Evolutionary conservation across 2,113 vertebrate species (phyloP).

Genomic region (Aptenodytes forsteri): DNA sequence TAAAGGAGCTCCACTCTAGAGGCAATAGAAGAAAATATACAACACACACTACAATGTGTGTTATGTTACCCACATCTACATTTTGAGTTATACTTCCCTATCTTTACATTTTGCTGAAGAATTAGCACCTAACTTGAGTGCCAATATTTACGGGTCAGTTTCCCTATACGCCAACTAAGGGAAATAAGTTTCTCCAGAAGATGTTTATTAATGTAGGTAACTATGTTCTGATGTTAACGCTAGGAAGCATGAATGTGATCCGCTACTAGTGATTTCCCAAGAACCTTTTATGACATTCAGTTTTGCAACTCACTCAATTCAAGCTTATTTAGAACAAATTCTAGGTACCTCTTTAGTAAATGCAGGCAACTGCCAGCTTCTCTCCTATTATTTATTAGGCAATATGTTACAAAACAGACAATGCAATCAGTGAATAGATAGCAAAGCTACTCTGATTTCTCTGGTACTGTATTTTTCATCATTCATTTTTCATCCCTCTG

Average conservation of each 20-base stretch:
- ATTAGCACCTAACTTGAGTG: not conserved
- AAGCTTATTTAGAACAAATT: not conserved
- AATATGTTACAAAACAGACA: not conserved
- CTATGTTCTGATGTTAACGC: not conserved
- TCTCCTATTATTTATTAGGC: not conserved
- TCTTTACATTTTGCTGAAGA: not conserved
- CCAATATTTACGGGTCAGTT: not conserved
- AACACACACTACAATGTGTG: fast-evolving
- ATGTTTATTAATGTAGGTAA: not conserved
- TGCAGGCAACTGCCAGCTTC: not conserved
- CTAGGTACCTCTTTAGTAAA: not conserved
- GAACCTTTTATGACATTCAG: not conserved
- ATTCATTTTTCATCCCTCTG: not conserved
- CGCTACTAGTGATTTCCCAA: not conserved
- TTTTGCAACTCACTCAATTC: not conserved
- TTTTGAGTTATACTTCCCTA: not conserved
- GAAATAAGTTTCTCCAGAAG: not conserved
- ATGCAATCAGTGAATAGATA: not conserved
- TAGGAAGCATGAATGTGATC: not conserved
- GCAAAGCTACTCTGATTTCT: not conserved
- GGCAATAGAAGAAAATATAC: not conserved
- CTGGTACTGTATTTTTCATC: not conserved
- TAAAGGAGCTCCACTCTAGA: not conserved
- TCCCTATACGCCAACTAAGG: not conserved
- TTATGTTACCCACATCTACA: not conserved